Evolutionary conservation across 2,113 vertebrate species (phyloP).

Genomic region (Seriola aureovittata): DNA sequence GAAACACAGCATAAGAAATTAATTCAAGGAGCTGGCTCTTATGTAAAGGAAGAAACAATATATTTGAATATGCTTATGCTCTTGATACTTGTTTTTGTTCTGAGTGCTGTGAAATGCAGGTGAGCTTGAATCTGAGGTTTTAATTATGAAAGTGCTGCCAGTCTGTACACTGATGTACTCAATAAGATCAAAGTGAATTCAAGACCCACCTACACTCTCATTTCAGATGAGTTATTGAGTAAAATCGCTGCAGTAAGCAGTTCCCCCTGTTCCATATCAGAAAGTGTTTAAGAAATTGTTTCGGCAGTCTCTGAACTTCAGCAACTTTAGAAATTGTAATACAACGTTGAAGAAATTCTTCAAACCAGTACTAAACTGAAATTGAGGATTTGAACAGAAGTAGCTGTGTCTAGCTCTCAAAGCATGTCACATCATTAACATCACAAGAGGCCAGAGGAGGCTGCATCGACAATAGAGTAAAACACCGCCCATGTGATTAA

Average conservation of each 20-base stretch:
- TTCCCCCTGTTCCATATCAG: constrained; percentile 28
- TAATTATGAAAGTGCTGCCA: constrained; percentile 61
- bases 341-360: not conserved
- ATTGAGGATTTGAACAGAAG: not conserved
- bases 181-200: constrained; percentile 64
- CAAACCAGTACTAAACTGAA: not conserved
- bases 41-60: constrained; percentile 12
- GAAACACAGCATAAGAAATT: not conserved
- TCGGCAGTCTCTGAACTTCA: not conserved
- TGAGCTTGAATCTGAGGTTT: constrained; percentile 36
- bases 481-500: constrained; percentile 11
- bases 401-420: not conserved
- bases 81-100: not conserved
- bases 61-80: not conserved
- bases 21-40: not conserved
- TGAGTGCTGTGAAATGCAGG: constrained; percentile 26
- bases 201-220: constrained; percentile 46
- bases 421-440: not conserved
- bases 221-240: constrained; percentile 35
- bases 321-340: not conserved
- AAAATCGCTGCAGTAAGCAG: constrained; percentile 40
- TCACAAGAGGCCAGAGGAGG: not conserved
- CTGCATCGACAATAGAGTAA: not conserved
- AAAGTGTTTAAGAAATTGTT: constrained; percentile 12
- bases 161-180: constrained; percentile 46